phyloP scores from a whole-genome alignment of 2,888 invertebrate species.

The Hedychridium roseum region DNA sequence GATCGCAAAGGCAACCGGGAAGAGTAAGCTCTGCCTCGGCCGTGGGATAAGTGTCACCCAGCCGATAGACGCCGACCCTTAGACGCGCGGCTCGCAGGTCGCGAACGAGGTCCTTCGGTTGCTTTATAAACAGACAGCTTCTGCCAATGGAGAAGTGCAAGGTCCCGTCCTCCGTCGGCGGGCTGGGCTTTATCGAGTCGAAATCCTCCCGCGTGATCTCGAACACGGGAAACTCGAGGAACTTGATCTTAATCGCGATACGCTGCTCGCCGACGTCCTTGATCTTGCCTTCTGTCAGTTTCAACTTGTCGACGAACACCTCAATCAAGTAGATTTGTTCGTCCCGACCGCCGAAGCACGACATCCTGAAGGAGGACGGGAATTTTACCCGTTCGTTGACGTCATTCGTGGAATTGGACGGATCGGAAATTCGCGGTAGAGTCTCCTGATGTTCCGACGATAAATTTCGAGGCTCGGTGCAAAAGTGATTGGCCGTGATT shows the following conservation, averaged over 20 bases:
- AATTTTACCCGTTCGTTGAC: constrained; percentile 8
- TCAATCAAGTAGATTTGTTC: constrained; percentile 54
- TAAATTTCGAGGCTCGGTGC: no score
- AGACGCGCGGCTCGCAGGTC: constrained; percentile 46
- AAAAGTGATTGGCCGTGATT: no score
- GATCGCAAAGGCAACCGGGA: constrained; percentile 56
- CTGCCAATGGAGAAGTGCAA: constrained; percentile 49
- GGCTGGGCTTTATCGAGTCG: constrained; percentile 33
- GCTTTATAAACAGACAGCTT: constrained; percentile 52
- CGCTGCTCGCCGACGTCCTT: constrained; percentile 40
- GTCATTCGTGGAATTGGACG: neutral
- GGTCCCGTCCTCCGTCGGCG: constrained; percentile 29
- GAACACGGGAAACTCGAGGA: constrained; percentile 56
- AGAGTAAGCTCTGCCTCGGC: constrained; percentile 50
- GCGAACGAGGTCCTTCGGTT: constrained; percentile 49
- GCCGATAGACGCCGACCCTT: constrained; percentile 53
- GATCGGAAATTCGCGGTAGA: no score
- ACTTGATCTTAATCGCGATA: constrained; percentile 51
- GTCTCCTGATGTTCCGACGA: no score
- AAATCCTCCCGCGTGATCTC: constrained; percentile 51
- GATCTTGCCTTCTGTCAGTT: constrained; percentile 43
- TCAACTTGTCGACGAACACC: constrained; percentile 49
- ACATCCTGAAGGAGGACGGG: constrained; percentile 35
- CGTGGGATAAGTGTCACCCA: constrained; percentile 55
- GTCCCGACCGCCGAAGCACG: constrained; percentile 54